These are phyloP conservation scores for Equus quagga DNA, from an alignment of 2,113 vertebrate genomes.

Conservation along the genomic window DNA sequence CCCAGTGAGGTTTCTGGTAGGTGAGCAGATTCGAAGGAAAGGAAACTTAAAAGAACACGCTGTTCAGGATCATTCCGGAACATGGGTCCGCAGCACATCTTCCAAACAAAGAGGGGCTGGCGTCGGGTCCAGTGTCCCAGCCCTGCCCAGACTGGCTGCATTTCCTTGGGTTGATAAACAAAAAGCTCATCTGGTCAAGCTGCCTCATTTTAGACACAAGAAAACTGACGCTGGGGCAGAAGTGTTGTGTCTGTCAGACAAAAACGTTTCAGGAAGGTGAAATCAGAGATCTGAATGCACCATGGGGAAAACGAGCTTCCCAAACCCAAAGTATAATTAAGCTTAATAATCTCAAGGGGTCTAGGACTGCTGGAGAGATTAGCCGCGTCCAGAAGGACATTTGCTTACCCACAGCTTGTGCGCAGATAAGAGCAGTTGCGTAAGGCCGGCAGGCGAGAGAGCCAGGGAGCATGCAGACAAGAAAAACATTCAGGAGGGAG, in stretches of 20 bases:
- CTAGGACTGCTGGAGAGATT: neutral
- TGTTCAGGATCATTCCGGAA: constrained; percentile 1
- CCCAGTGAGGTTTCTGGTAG: neutral
- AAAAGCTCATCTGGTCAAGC: neutral
- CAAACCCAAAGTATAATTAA: constrained; percentile 35
- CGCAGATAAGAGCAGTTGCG: constrained; percentile 11
- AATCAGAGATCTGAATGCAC: neutral
- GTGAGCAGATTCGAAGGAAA: neutral
- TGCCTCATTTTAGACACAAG: neutral
- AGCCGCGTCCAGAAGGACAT: neutral
- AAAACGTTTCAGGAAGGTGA: constrained; percentile 52
- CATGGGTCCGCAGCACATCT: neutral
- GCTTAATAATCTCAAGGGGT: neutral
- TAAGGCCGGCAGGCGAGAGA: neutral
- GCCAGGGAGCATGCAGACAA: neutral
- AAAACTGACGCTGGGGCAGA: neutral
- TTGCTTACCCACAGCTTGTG: neutral
- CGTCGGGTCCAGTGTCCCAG: neutral
- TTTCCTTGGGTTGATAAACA: neutral
- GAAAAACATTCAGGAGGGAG: constrained; percentile 19
- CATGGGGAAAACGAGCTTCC: neutral
- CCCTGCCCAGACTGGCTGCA: neutral
- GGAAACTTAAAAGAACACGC: neutral
- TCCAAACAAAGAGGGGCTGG: neutral
- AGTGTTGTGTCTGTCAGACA: neutral